These are phyloP conservation scores for Tenthredo distinguenda DNA, from an alignment of 2,888 invertebrate genomes.

Conservation along the genomic window DNA sequence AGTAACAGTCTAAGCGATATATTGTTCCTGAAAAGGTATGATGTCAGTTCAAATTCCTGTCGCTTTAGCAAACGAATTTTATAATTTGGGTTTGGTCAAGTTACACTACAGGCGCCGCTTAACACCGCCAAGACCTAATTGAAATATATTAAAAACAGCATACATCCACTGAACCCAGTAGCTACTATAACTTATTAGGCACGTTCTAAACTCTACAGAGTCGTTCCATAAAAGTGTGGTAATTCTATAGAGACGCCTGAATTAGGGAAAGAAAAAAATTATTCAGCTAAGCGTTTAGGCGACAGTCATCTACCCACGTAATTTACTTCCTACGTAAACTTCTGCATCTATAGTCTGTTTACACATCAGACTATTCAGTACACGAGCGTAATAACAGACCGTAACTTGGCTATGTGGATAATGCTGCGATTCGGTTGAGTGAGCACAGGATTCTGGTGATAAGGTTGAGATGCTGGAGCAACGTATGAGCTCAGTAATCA, in stretches of 20 bases:
- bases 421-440: conserved; percentile 16
- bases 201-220: neutral
- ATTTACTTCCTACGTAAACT: conserved; percentile 28
- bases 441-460: conserved; percentile 21
- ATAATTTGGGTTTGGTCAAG: neutral
- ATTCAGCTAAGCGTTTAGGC: conserved; percentile 17
- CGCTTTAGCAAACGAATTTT: neutral
- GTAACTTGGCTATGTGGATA: conserved; percentile 17
- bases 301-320: conserved; percentile 20
- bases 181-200: neutral
- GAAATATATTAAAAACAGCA: conserved; percentile 1
- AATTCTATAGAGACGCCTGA: conserved; percentile 32
- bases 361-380: neutral
- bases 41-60: neutral
- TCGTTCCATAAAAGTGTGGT: neutral
- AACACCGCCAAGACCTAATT: neutral
- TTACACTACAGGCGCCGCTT: neutral
- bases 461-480: conserved; percentile 29
- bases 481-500: conserved; percentile 32
- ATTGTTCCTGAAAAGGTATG: conserved; percentile 7
- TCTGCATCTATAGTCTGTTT: neutral
- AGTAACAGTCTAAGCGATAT: conserved; percentile 7
- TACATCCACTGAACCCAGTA: conserved; percentile 4
- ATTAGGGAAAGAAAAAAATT: conserved; percentile 31
- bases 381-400: neutral